phyloP scores from a whole-genome alignment of 2,888 invertebrate genomes.

The Acrobasis suavella region DNA sequence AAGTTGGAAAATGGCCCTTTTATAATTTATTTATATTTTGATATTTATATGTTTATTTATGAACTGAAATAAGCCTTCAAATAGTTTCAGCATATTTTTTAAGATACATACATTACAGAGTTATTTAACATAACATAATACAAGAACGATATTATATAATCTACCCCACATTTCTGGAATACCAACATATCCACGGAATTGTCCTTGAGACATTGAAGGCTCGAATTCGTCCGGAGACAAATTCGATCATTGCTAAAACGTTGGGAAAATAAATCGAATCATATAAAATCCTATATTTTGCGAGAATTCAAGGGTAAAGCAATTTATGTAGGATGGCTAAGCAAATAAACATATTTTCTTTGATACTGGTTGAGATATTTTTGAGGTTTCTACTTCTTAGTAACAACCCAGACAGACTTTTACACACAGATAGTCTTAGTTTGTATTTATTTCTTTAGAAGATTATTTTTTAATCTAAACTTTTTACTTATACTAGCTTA shows the following conservation, averaged over 20 bases:
- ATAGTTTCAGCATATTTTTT: no score
- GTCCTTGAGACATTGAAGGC: slow-evolving; percentile 3
- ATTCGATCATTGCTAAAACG: slow-evolving; percentile 39
- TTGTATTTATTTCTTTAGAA: no score
- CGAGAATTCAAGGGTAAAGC: neutral
- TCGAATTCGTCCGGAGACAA: slow-evolving; percentile 22
- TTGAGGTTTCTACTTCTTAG: neutral
- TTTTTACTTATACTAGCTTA: no score
- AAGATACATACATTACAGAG: no score
- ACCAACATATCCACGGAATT: neutral
- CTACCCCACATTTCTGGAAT: neutral
- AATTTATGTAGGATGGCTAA: neutral
- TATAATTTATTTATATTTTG: no score
- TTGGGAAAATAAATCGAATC: slow-evolving; percentile 22
- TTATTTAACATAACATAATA: no score
- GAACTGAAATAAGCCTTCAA: no score
- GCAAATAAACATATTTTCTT: neutral
- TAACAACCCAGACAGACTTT: neutral
- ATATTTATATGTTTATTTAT: no score
- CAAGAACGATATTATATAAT: no score
- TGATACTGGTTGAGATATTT: neutral
- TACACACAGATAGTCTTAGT: no score
- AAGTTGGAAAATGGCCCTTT: no score
- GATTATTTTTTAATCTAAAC: no score
- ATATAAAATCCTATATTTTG: slow-evolving; percentile 9